These are phyloP conservation scores for Caenorhabditis wallacei DNA, from an alignment of 2,888 invertebrate species.

Conservation along the genomic window DNA sequence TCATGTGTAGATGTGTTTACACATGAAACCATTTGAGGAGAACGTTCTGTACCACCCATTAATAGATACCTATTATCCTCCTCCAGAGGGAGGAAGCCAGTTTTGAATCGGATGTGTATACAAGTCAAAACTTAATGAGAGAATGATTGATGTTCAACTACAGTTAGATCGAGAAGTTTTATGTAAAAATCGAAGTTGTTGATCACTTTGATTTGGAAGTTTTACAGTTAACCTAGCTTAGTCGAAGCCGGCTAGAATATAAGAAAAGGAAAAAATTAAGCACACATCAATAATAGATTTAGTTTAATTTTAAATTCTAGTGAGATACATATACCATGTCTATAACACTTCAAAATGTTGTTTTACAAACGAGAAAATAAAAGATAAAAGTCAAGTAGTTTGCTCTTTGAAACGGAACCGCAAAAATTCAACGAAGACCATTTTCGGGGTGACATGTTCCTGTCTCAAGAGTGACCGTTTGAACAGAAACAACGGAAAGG, in stretches of 20 bases:
- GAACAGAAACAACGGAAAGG: slow-evolving; percentile 29
- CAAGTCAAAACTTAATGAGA: slow-evolving; percentile 1
- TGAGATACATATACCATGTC: background rate
- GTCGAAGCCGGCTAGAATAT: too few species aligned
- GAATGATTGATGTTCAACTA: too few species aligned
- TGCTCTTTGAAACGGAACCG: slow-evolving; percentile 37
- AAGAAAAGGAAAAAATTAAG: too few species aligned
- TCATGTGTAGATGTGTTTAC: slow-evolving; percentile 48
- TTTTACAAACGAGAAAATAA: slow-evolving; percentile 25
- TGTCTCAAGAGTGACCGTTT: slow-evolving; percentile 50
- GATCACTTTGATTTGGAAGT: too few species aligned
- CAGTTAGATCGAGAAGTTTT: too few species aligned
- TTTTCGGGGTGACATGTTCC: slow-evolving; percentile 25
- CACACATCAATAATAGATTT: too few species aligned
- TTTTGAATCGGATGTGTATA: slow-evolving; percentile 2
- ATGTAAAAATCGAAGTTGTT: too few species aligned
- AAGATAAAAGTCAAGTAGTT: slow-evolving; percentile 23
- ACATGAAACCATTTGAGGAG: slow-evolving; percentile 26
- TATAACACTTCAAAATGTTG: background rate
- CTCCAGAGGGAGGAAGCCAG: slow-evolving; percentile 23
- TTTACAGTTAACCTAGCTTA: too few species aligned
- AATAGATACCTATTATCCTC: slow-evolving; percentile 41
- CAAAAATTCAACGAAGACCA: slow-evolving; percentile 10
- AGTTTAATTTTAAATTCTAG: background rate
- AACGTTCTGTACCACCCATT: slow-evolving; percentile 28